phyloP scores from a whole-genome alignment of 2,113 vertebrate genomes.

The Corapipo altera region DNA sequence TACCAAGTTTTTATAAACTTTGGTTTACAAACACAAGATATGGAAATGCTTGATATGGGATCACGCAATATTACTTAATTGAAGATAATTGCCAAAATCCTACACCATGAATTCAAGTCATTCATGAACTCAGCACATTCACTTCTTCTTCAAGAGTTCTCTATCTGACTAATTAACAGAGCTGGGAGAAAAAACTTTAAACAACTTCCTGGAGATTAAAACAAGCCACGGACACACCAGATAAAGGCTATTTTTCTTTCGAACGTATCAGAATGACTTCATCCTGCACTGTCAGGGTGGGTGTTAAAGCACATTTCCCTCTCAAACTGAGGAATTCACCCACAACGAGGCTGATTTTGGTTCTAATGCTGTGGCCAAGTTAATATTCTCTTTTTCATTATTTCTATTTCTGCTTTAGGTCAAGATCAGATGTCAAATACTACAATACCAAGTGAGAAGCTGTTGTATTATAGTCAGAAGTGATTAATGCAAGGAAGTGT shows the following conservation, averaged over 20 bases:
- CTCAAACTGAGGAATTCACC: background rate
- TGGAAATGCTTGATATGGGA: background rate
- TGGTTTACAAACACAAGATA: background rate
- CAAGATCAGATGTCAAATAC: background rate
- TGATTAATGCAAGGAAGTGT: background rate
- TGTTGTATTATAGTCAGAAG: background rate
- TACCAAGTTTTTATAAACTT: background rate
- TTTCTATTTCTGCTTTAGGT: background rate
- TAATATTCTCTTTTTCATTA: background rate
- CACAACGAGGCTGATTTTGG: background rate
- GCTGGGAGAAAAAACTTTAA: background rate
- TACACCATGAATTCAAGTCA: background rate
- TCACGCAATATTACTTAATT: background rate
- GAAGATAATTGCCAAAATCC: background rate
- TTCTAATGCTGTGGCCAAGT: background rate
- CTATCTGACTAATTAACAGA: background rate
- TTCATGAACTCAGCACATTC: background rate
- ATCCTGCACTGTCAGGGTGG: background rate
- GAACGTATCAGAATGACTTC: background rate
- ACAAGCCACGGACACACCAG: background rate
- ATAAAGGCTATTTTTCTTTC: background rate
- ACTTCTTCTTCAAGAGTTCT: background rate
- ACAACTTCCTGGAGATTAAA: background rate
- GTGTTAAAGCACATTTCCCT: background rate
- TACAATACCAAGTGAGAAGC: background rate